phyloP scores from a whole-genome alignment of 2,113 vertebrate genomes.

The human (Homo sapiens) region GRCh38 chr2:40582501-40583000 shows the following conservation, averaged over 20 bases:
- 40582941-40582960: background rate
- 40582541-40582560: conserved; percentile 47
- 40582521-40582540: background rate
- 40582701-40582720: background rate
- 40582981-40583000: background rate
- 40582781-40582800: background rate
- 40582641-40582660: conserved; percentile 42
- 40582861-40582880: background rate
- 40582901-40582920: background rate
- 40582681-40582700: background rate
- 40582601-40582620: conserved; percentile 53
- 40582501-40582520: background rate
- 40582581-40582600: conserved; percentile 34
- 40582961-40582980: background rate
- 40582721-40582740: background rate
- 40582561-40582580: conserved; percentile 50
- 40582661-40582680: background rate
- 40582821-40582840: background rate
- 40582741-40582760: background rate
- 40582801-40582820: background rate
- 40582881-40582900: background rate
- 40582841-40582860: background rate
- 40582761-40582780: background rate
- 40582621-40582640: conserved; percentile 50
- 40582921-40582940: background rate